phyloP scores from a whole-genome alignment of 2,888 invertebrate genomes.

The Entomobrya proxima region DNA sequence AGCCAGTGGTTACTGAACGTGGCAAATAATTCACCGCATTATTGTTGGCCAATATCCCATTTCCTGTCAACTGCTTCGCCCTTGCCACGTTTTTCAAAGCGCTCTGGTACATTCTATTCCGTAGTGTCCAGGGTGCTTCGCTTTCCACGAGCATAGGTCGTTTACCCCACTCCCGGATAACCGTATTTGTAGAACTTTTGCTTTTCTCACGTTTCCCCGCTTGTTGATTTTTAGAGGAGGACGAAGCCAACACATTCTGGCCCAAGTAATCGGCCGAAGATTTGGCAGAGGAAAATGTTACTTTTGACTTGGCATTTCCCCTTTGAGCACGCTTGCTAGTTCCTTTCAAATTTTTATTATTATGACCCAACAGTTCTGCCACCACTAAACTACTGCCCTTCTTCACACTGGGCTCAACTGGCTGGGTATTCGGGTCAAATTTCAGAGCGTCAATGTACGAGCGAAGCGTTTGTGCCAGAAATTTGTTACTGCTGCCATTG shows the following conservation, averaged over 20 bases:
- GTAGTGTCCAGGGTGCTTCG: constrained; percentile 51
- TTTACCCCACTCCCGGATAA: constrained; percentile 51
- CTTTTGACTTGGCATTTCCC: background rate
- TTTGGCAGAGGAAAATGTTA: background rate
- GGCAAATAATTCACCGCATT: too few species aligned
- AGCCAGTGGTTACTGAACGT: too few species aligned
- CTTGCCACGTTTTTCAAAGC: constrained; percentile 20
- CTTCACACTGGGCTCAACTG: background rate
- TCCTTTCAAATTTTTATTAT: background rate
- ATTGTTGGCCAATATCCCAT: background rate
- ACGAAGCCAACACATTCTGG: background rate
- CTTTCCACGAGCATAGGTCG: constrained; percentile 43
- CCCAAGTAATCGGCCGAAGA: background rate
- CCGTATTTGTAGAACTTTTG: background rate
- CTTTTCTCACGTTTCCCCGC: background rate
- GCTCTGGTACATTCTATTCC: constrained; percentile 46
- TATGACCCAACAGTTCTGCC: background rate
- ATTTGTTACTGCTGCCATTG: background rate
- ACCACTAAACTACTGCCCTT: background rate
- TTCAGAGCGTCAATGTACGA: constrained; percentile 43
- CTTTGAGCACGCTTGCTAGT: background rate
- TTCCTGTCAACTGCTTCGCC: background rate
- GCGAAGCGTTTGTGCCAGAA: constrained; percentile 7
- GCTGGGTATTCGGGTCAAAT: constrained; percentile 1
- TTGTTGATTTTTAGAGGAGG: background rate